phyloP scores from a whole-genome alignment of 2,797 vertebrate species.

The Fratercula arctica region DNA sequence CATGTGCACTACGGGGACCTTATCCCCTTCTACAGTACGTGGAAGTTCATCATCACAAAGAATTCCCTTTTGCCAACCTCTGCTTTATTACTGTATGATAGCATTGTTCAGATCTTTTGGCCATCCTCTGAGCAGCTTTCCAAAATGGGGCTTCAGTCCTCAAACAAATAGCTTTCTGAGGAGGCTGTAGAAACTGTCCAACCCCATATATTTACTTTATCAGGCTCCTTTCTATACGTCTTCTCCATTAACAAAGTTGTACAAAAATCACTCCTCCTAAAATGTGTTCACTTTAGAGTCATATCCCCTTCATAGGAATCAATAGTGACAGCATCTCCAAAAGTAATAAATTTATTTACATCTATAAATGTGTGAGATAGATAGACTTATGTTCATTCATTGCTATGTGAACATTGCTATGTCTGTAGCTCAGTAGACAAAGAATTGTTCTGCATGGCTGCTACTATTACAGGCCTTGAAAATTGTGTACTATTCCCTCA shows the following conservation, averaged over 20 bases:
- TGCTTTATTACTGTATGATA: not conserved
- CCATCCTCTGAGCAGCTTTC: not conserved
- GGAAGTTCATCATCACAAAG: not conserved
- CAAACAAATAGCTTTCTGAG: not conserved
- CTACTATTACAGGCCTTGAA: no score
- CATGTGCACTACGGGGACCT: no score
- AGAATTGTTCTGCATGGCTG: not conserved
- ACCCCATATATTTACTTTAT: no score
- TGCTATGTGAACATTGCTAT: not conserved
- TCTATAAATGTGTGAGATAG: not conserved
- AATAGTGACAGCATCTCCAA: not conserved
- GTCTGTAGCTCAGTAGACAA: not conserved
- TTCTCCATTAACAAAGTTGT: not conserved
- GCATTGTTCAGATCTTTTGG: not conserved
- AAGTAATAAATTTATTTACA: not conserved
- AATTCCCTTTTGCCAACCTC: not conserved
- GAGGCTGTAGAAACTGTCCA: not conserved
- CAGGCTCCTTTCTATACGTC: not conserved
- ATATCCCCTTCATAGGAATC: not conserved
- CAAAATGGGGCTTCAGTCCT: not conserved
- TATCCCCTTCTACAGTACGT: no score
- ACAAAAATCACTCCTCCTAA: not conserved
- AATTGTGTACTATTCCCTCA: not conserved
- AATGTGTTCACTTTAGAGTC: not conserved
- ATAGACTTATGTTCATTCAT: not conserved